Percentiles rank a stretch among this genome's conserved stretches.
Evolutionary conservation across 2,113 vertebrate genomes (phyloP).

Genomic region (Jaculus jaculus): DNA sequence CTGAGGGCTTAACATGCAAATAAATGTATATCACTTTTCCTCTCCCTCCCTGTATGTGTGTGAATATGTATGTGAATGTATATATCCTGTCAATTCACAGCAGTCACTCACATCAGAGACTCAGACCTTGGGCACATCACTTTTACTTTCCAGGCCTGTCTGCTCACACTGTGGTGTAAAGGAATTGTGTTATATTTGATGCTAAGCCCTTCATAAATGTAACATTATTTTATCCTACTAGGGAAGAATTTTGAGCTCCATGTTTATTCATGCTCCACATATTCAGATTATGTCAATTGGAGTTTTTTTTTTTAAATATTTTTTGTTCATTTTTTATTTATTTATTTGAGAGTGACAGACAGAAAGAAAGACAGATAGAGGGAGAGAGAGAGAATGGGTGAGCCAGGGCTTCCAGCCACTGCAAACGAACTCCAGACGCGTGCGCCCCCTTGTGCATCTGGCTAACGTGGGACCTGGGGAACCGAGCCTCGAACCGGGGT

Average conservation of each 20-base stretch:
- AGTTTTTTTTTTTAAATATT: too few species aligned
- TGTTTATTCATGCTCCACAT: background rate
- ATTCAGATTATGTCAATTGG: background rate
- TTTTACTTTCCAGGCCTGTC: background rate
- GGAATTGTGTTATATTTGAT: background rate
- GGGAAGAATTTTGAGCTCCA: background rate
- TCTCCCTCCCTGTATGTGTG: background rate
- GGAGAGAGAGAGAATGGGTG: too few species aligned
- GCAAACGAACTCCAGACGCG: too few species aligned
- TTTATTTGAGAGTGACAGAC: too few species aligned
- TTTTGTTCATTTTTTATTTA: too few species aligned
- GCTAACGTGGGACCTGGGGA: too few species aligned
- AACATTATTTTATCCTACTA: background rate
- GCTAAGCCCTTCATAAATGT: background rate
- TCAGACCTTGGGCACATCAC: background rate
- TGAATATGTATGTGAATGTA: background rate
- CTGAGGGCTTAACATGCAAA: constrained; percentile 41
- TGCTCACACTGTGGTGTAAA: background rate
- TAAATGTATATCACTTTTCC: constrained; percentile 2
- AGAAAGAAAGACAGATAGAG: too few species aligned
- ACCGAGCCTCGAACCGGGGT: too few species aligned
- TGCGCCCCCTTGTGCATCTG: too few species aligned
- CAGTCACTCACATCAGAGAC: background rate
- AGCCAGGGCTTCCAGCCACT: too few species aligned
- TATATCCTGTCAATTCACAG: background rate